These are phyloP conservation scores for Kryptopterus vitreolus DNA, from an alignment of 2,797 vertebrate species.

Conservation along the genomic window DNA sequence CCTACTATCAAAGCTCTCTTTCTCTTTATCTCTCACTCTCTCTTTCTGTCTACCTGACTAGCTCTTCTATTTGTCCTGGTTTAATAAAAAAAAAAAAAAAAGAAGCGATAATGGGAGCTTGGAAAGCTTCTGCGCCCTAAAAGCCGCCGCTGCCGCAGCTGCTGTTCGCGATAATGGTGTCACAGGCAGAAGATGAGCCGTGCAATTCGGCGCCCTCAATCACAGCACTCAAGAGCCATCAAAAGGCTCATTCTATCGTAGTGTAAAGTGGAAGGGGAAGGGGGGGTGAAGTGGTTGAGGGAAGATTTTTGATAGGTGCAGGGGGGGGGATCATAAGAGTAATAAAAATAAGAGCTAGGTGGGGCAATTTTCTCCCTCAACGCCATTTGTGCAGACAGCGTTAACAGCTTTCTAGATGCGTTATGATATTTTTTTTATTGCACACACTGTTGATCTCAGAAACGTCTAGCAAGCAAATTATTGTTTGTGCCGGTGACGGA, in stretches of 20 bases:
- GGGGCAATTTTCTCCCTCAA: neutral
- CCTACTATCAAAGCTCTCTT: constrained; percentile 1
- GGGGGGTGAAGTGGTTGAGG: neutral
- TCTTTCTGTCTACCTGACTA: constrained; percentile 29
- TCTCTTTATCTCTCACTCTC: neutral
- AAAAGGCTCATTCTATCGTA: constrained; percentile 60
- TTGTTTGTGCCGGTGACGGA: neutral
- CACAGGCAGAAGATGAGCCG: constrained; percentile 51
- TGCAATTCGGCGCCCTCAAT: constrained; percentile 53
- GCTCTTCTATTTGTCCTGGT: neutral
- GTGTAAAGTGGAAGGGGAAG: constrained; percentile 42
- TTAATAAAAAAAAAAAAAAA: too few species aligned
- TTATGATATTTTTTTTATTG: neutral
- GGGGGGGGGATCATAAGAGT: neutral
- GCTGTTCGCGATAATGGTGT: constrained; percentile 26
- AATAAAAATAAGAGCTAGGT: neutral
- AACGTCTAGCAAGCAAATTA: constrained; percentile 7
- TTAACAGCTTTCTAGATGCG: neutral
- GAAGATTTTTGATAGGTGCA: neutral
- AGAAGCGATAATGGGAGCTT: neutral
- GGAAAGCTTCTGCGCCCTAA: constrained; percentile 1
- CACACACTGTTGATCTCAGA: constrained; percentile 10
- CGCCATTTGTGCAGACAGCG: constrained; percentile 1
- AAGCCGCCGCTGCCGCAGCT: constrained; percentile 17
- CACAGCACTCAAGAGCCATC: constrained; percentile 53